Base-by-base conservation (phyloP, 2,797 vertebrate genomes). In the Falco cherrug region DNA sequence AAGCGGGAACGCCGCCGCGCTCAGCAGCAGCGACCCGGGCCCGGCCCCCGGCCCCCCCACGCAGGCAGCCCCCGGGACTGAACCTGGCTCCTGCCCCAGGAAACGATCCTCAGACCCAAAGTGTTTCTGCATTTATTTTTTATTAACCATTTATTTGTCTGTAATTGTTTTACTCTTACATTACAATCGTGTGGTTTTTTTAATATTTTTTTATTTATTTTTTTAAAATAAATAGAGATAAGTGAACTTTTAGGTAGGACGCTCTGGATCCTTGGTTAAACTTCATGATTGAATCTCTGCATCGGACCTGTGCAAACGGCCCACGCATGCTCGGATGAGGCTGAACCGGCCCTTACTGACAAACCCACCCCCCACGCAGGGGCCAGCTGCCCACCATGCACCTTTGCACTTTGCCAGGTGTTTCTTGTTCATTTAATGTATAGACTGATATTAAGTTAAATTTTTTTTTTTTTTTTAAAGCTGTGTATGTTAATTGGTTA, bases 191-290 rank as follows among this genome's bases (percentile, higher is more conserved):
- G 69, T 87, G 96, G 33, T 70, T 94, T 51, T 19, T 67, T 86
- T 89, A 64, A 85, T 94, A 26, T 57, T 35, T 90, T 57, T 85
- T 96, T 41, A 41, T 82, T 88, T 64, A 82, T 97, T 96, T 93
- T 93, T 96, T 96, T 97, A 97, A 98, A 98, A 98, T 98, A 98
- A 98, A 98, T 98, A 98, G 96, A 97, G 96, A 97, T 94, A 97
- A 87, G 89, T 90, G 96, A 97, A 94, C 91, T 93, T 96, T 94
- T 93, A 83, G 87, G 96, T 84, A 84, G 92, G 92, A 96, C 8
- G 81, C 95, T 95, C 97, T 96, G 6, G 87, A 94, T 74, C 95
- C 95, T 90, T 25, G 79, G 95, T 97, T 95, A 95, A 96, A 96
- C 94, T 75, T 88, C 98, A 98, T 98, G 98, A 98, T 98, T 98